These are phyloP conservation scores for Muscina levida DNA, from an alignment of 2,888 invertebrate species.

Conservation along the genomic window DNA sequence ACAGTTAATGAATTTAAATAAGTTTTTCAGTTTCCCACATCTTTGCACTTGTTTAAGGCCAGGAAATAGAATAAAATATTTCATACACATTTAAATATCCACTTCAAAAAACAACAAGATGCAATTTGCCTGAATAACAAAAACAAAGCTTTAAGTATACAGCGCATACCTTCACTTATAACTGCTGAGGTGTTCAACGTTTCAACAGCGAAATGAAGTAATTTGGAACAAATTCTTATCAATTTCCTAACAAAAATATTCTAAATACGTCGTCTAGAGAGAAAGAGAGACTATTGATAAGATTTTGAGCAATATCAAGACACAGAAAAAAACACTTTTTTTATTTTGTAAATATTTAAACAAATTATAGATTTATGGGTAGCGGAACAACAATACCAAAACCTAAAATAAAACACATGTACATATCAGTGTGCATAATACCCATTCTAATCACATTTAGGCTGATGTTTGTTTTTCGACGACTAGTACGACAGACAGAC, in stretches of 20 bases:
- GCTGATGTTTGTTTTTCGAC: conserved; percentile 20
- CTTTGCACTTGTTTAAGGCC: too few relatives aligned
- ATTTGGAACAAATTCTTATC: conserved; percentile 46
- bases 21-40: too few relatives aligned
- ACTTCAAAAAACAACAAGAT: too few relatives aligned
- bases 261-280: conserved; percentile 8
- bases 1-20: too few relatives aligned
- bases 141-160: too few relatives aligned
- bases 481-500: background rate
- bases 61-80: too few relatives aligned
- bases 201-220: conserved; percentile 20
- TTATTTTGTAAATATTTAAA: conserved; percentile 41
- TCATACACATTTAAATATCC: too few relatives aligned
- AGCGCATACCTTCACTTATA: too few relatives aligned
- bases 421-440: background rate
- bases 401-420: conserved; percentile 16
- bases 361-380: conserved; percentile 21
- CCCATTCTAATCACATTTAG: conserved; percentile 42
- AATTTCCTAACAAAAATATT: conserved; percentile 39
- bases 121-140: too few relatives aligned
- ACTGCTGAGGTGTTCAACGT: too few relatives aligned
- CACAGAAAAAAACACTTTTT: conserved; percentile 22
- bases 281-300: conserved; percentile 49
- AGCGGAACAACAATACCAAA: background rate
- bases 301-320: conserved; percentile 39